Evolutionary conservation across 1,140 invertebrate genomes (phyloP).

Genomic region (Drosophila jambulina): DNA sequence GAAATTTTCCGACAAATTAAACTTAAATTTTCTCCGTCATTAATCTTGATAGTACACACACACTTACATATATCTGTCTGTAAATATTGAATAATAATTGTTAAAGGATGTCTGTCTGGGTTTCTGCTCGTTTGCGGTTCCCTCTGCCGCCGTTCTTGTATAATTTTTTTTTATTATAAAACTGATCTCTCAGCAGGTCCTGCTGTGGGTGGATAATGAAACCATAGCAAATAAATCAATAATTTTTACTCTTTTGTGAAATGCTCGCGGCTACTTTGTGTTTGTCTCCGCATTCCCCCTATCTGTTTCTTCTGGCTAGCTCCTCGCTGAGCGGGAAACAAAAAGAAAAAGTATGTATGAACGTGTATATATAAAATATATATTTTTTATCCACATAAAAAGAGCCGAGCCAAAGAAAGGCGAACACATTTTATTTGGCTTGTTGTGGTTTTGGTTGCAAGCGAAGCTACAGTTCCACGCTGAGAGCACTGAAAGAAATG

Average conservation of each 20-base stretch:
- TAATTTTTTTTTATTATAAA: constrained; percentile 19
- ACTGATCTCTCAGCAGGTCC: constrained; percentile 28
- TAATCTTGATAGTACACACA: constrained; percentile 32
- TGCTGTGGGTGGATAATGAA: constrained; percentile 36
- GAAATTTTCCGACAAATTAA: constrained; percentile 49
- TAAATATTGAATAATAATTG: constrained; percentile 57
- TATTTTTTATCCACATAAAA: constrained; percentile 30
- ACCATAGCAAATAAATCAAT: constrained; percentile 71
- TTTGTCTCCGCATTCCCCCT: constrained; percentile 24
- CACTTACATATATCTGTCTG: constrained; percentile 13
- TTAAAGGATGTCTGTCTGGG: constrained; percentile 39
- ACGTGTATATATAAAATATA: background rate
- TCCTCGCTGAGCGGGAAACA: constrained; percentile 5
- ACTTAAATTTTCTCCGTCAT: constrained; percentile 43
- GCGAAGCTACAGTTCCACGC: constrained; percentile 15
- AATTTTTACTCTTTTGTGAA: constrained; percentile 66
- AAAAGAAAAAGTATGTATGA: constrained; percentile 28
- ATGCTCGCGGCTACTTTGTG: constrained; percentile 71
- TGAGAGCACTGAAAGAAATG: constrained; percentile 15
- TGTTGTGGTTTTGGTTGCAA: constrained; percentile 67
- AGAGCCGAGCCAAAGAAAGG: constrained; percentile 43
- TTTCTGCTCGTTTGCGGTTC: constrained; percentile 27
- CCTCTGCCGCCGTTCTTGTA: background rate
- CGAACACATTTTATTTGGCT: constrained; percentile 77
- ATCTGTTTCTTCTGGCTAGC: background rate